Evolutionary conservation across 2,888 invertebrate species (phyloP), one percentile per base, ranked within the genome.

Genomic region (Tachina fera): DNA sequence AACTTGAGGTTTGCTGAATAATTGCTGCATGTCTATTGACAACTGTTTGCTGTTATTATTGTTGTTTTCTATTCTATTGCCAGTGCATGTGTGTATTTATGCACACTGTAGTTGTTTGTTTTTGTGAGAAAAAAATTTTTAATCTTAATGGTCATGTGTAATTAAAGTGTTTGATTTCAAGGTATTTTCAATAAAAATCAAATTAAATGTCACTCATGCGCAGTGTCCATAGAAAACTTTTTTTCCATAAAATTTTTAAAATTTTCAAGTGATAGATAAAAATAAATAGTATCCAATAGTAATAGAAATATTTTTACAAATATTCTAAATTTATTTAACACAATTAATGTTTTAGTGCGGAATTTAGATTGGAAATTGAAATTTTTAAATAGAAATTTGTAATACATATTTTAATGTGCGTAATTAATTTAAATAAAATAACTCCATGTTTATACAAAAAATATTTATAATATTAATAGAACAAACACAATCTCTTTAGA

Each of bases 121-220:
- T 74, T 68, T 77, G 83, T 81, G 61, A 81, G 75, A 81, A 81
- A 79, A 31, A 72, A 72, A 63, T n/a, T 79, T 45, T 71, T 41
- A 83, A 83, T 83, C 83, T 77, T 83, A 83, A 78, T 83, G 83
- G 83, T 74, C 77, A 72, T 72, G 72, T 72, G 83, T 78, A 83
- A 83, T 83, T 83, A 83, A 83, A 83, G 83, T 83, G 83, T 83
- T 83, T 77, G 83, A 83, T 83, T 83, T 83, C 77, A 83, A 83
- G 83, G 83, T 78, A 83, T 83, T 83, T 78, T 83, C 72, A 78
- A 83, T 78, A 78, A 78, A 83, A 83, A 78, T 83, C 78, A 83
- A 83, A 83, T 83, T 83, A 78, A 78, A 83, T 83, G 83, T 83
- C 72, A 83, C 83, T 83, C 83, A 74, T 60, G 72, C 83, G 60